Conservation (phyloP, 2,113 vertebrate species). For the Alaudala cheleensis region DNA sequence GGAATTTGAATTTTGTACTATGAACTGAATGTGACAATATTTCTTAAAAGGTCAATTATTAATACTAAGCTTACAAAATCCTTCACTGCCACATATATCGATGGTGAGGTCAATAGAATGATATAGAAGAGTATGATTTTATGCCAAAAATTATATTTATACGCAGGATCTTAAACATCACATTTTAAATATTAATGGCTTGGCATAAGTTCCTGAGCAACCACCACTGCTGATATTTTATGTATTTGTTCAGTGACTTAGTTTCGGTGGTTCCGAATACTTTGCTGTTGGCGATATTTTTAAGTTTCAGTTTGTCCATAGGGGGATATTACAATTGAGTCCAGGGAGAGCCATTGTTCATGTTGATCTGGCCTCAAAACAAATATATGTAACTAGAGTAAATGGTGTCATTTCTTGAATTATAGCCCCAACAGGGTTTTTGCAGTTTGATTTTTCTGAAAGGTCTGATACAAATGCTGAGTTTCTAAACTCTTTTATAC, state of each 20-base stretch:
- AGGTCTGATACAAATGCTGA: neutral
- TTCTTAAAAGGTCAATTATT: neutral
- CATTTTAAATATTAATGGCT: conserved; percentile 27
- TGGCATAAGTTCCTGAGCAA: conserved; percentile 17
- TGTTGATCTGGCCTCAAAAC: conserved; percentile 10
- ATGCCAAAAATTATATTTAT: conserved; percentile 11
- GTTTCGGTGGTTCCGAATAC: conserved; percentile 48
- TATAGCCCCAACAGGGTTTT: neutral
- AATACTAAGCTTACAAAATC: neutral
- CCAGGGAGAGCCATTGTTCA: conserved; percentile 10
- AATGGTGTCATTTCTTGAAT: conserved; percentile 18
- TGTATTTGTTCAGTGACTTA: conserved; percentile 40
- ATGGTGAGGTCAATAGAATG: neutral
- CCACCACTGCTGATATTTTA: conserved; percentile 4
- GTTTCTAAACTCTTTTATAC: neutral
- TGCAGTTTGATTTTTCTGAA: conserved; percentile 11
- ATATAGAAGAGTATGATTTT: neutral
- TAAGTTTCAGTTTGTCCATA: conserved; percentile 15
- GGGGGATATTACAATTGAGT: neutral
- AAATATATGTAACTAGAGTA: conserved; percentile 29
- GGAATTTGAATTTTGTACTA: neutral
- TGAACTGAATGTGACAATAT: neutral
- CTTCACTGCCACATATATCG: neutral
- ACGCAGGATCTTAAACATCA: neutral
- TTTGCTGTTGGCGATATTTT: conserved; percentile 38